Evolutionary conservation across 2,888 invertebrate genomes (phyloP).

Genomic region (Cetonia aurata): DNA sequence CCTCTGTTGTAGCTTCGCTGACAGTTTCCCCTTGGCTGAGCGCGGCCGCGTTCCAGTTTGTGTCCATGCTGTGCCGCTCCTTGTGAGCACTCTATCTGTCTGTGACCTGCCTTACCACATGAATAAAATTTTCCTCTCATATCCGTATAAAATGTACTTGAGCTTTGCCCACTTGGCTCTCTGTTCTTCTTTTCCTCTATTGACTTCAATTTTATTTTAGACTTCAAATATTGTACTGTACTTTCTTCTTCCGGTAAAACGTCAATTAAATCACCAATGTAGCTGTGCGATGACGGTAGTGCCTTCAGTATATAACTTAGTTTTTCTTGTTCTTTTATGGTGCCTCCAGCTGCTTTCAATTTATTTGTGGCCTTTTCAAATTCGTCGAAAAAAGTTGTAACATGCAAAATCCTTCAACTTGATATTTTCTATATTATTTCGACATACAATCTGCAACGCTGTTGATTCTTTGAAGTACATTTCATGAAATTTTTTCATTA

Average conservation of each 20-base stretch:
- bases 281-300: background rate
- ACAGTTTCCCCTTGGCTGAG: too few species aligned
- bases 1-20: too few species aligned
- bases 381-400: too few species aligned
- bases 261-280: background rate
- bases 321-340: too few species aligned
- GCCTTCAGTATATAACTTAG: background rate
- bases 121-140: background rate
- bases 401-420: too few species aligned
- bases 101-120: too few species aligned
- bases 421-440: background rate
- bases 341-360: too few species aligned
- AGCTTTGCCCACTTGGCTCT: background rate
- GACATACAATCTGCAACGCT: background rate
- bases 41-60: too few species aligned
- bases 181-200: background rate
- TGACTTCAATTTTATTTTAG: background rate
- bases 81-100: too few species aligned
- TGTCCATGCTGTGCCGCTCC: too few species aligned
- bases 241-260: background rate
- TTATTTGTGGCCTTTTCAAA: background rate
- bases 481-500: background rate
- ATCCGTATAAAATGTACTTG: background rate
- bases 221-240: background rate
- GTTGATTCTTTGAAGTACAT: slow-evolving; percentile 1